Base-by-base conservation (phyloP, 2,888 invertebrate species). In the Mythimna ferrago region DNA sequence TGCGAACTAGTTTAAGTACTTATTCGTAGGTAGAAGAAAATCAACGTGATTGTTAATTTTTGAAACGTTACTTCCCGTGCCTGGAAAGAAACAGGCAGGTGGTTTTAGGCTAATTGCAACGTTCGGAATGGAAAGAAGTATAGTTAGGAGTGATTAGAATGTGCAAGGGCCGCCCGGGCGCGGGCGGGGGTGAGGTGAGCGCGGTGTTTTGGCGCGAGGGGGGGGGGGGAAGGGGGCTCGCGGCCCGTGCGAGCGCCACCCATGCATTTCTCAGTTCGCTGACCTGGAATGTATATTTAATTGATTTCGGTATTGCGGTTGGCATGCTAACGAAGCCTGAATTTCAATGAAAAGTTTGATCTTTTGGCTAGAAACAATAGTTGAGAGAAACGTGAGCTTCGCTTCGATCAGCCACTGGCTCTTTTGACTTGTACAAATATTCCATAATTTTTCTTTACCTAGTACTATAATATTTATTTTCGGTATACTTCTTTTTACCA, bases 241-340 rank as follows among this genome's bases (percentile, higher is more conserved):
- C 57, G 56, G 73, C 71, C 75, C 65, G 86, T 82, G 84, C 83
- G 83, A 87, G 83, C 86, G 85, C 86, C 86, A 85, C 85, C 89
- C 90, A 89, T 92, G 92, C 90, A 94, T 93, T 93, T 93, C 92
- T 91, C 93, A 91, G 93, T 89, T 91, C 94, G 89, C 89, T 93
- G 93, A 90, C 87, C 91, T 87, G 93, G 92, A 93, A 93, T 91
- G 90, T 89, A 92, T 91, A 91, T 93, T 92, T 94, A 94, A 94
- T 94, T 93, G 93, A 94, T 94, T 93, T 91, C 86, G 88, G 88
- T 90, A 90, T 91, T 92, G 91, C 90, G 89, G 89, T 83, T 88
- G 88, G 89, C 86, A 89, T 84, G 89, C 87, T 89, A 89, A 90
- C 90, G 89, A 90, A 89, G 84, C 86, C 80, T 81, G 86, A 87